phyloP scores from a whole-genome alignment of 2,888 invertebrate genomes.

The Cyclophora punctaria region DNA sequence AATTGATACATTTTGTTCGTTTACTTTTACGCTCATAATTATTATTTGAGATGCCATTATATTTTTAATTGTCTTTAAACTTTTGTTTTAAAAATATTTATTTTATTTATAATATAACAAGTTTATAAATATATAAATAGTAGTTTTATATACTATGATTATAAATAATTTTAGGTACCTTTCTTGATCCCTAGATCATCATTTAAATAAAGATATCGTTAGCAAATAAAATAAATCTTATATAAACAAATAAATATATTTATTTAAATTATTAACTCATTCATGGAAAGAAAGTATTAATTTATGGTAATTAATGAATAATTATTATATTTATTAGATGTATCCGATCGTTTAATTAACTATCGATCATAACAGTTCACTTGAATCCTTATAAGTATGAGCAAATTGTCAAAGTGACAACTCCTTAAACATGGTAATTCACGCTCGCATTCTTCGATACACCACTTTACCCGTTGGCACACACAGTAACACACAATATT shows the following conservation, averaged over 20 bases:
- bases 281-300: too few relatives aligned
- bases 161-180: too few relatives aligned
- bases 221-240: too few relatives aligned
- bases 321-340: too few relatives aligned
- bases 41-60: slow-evolving; percentile 8
- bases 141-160: too few relatives aligned
- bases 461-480: slow-evolving; percentile 53
- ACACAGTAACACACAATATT: slow-evolving; percentile 57
- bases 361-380: slow-evolving; percentile 33
- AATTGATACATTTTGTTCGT: slow-evolving; percentile 68
- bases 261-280: too few relatives aligned
- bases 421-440: slow-evolving; percentile 71
- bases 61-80: slow-evolving; percentile 12
- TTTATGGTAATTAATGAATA: too few relatives aligned
- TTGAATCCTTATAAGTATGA: slow-evolving; percentile 44
- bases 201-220: too few relatives aligned
- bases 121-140: too few relatives aligned
- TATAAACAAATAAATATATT: too few relatives aligned
- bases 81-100: not conserved
- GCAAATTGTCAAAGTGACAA: slow-evolving; percentile 67
- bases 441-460: slow-evolving; percentile 73
- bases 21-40: slow-evolving; percentile 42
- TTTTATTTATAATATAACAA: too few relatives aligned
- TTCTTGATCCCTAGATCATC: too few relatives aligned
- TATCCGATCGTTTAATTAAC: slow-evolving; percentile 15